These are phyloP conservation scores for Pituophis catenifer DNA, from an alignment of 2,113 vertebrate genomes.

Conservation along the genomic window DNA sequence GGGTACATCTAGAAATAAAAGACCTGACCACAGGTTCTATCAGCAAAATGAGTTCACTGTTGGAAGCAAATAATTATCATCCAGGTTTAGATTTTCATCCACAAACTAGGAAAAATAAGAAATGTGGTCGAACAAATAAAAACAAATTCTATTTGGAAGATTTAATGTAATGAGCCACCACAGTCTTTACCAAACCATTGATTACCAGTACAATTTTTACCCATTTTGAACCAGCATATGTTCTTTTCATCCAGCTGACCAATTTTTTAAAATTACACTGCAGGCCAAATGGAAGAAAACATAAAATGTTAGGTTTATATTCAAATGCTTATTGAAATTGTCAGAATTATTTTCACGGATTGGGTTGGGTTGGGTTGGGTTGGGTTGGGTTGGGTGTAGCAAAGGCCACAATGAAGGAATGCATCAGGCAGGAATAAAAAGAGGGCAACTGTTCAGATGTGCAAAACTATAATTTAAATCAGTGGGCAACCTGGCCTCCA, in stretches of 20 bases:
- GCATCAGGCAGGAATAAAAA: background rate
- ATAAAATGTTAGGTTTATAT: conserved; percentile 15
- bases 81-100: background rate
- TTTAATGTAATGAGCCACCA: background rate
- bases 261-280: background rate
- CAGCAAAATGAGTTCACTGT: background rate
- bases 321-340: background rate
- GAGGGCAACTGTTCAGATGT: background rate
- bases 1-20: background rate
- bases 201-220: background rate
- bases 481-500: background rate
- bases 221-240: background rate
- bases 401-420: background rate
- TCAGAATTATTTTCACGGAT: background rate
- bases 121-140: background rate
- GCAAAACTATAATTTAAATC: background rate
- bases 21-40: background rate
- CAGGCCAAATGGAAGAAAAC: background rate
- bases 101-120: background rate
- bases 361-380: background rate
- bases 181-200: background rate
- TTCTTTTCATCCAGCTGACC: background rate
- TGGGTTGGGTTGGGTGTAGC: background rate
- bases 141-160: background rate
- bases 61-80: background rate